A percentile compares a stretch with the other conserved stretches of the same genome.
phyloP scores from a whole-genome alignment of 2,113 vertebrate genomes.

The Butorides virescens region DNA sequence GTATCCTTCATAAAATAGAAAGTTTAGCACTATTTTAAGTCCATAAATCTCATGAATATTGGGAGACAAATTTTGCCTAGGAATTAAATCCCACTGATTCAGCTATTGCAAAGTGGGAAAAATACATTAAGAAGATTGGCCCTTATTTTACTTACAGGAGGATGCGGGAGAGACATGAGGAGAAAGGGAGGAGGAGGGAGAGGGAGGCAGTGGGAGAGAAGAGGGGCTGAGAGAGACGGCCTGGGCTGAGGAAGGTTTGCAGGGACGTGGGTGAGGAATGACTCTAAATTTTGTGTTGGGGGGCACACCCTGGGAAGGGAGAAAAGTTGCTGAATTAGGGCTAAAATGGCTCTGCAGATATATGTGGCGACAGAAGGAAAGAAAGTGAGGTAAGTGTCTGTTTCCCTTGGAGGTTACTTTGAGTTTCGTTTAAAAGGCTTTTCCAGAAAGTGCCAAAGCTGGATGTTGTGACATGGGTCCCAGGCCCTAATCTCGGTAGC shows the following conservation, averaged over 20 bases:
- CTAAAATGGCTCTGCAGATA: neutral
- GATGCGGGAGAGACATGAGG: rapidly evolving
- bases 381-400: neutral
- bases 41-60: neutral
- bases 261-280: rapidly evolving
- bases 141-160: neutral
- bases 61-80: neutral
- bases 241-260: neutral
- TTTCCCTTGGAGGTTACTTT: neutral
- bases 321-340: neutral
- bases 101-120: neutral
- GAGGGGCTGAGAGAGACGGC: neutral
- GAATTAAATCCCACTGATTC: neutral
- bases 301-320: neutral
- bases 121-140: neutral
- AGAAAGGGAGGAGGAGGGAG: neutral
- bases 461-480: neutral
- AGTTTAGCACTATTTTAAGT: neutral
- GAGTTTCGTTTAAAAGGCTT: neutral
- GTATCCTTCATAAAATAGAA: neutral
- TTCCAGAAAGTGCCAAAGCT: neutral
- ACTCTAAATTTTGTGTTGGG: neutral
- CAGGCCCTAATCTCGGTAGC: neutral
- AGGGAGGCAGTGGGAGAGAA: neutral
- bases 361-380: neutral